These are phyloP conservation scores for Regulus satrapa DNA, from an alignment of 2,113 vertebrate genomes.

Conservation along the genomic window DNA sequence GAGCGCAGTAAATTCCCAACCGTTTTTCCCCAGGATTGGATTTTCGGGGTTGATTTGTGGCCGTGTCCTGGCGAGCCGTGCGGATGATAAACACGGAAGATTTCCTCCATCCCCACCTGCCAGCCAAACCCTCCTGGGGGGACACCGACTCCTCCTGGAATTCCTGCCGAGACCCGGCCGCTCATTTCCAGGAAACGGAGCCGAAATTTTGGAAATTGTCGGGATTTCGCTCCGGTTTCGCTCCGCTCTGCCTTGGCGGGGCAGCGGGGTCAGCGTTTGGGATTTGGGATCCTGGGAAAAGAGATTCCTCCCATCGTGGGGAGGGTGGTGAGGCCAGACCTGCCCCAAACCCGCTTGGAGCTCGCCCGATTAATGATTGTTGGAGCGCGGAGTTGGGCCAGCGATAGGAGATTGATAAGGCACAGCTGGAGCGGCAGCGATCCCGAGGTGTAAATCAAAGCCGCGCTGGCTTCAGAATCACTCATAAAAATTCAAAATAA, in stretches of 20 bases:
- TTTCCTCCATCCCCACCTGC: background rate
- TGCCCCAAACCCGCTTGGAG: background rate
- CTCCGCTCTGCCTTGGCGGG: rapidly evolving
- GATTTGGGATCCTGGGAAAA: background rate
- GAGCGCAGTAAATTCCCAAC: background rate
- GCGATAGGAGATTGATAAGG: background rate
- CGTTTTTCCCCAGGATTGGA: background rate
- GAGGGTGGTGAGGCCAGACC: background rate
- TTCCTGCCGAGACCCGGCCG: rapidly evolving
- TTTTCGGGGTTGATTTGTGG: constrained; percentile 1
- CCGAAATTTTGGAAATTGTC: rapidly evolving
- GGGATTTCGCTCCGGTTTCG: rapidly evolving
- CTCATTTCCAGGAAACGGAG: rapidly evolving
- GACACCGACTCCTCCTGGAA: background rate
- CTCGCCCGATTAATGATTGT: constrained; percentile 41
- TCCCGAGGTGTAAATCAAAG: too few species aligned
- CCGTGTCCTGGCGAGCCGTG: background rate
- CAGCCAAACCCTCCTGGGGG: background rate
- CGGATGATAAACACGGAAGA: background rate
- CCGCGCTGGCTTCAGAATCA: too few species aligned
- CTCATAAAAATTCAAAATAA: too few species aligned
- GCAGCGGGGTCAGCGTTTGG: background rate
- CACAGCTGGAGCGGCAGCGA: background rate
- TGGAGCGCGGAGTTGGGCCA: background rate
- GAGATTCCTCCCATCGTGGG: background rate